Evolutionary conservation across 92 coral and sea anemone species (phyloP).

Genomic region (Phenganax subtilis): DNA sequence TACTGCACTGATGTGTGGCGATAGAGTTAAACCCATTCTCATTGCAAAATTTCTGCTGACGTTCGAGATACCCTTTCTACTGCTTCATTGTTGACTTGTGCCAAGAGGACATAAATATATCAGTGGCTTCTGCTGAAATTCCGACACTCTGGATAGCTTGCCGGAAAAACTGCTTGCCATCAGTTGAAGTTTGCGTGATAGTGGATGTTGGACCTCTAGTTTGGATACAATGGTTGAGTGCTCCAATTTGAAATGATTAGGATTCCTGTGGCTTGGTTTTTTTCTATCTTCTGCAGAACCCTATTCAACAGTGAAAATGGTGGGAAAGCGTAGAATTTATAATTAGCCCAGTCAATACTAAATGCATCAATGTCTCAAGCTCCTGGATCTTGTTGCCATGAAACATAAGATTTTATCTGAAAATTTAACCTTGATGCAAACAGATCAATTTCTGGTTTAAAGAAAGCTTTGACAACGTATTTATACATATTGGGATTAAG

Average conservation of each 20-base stretch:
- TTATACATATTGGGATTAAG: conserved; percentile 22
- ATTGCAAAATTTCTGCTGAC: background rate
- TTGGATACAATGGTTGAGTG: conserved; percentile 53
- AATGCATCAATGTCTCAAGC: conserved; percentile 59
- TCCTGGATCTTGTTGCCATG: conserved; percentile 59
- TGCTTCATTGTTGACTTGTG: background rate
- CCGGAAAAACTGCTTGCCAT: conserved; percentile 48
- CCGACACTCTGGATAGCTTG: conserved; percentile 34
- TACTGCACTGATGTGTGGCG: background rate
- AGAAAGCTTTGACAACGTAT: conserved; percentile 10
- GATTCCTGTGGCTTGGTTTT: conserved; percentile 49
- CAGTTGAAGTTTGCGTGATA: background rate
- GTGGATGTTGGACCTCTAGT: background rate
- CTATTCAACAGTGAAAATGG: conserved; percentile 53
- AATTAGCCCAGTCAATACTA: conserved; percentile 41
- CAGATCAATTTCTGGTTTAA: conserved; percentile 32
- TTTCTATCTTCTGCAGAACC: conserved; percentile 46
- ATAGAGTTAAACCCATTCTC: background rate
- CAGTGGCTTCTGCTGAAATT: background rate
- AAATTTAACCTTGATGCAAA: conserved; percentile 58
- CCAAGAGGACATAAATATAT: conserved; percentile 1
- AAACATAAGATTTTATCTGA: conserved; percentile 43
- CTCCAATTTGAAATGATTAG: conserved; percentile 44
- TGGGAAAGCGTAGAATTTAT: conserved; percentile 50
- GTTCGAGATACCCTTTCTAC: background rate